Conservation (phyloP, 2,797 vertebrate genomes). For the Corythornis leucogaster region DNA sequence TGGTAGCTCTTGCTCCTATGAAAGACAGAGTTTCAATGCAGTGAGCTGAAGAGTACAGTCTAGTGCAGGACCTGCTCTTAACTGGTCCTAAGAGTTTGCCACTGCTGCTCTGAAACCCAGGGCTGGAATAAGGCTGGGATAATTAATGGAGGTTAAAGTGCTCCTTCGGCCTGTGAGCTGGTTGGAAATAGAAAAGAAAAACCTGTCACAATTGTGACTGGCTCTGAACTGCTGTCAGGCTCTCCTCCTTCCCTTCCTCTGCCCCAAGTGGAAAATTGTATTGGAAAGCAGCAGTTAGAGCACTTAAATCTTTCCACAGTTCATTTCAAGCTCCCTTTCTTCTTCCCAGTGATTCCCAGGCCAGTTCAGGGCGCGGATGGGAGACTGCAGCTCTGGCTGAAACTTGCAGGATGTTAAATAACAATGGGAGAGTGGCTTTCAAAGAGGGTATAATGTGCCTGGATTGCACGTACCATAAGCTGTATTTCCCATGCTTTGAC, state of each 20-base stretch:
- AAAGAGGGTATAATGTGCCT: constrained; percentile 19
- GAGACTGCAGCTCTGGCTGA: constrained; percentile 53
- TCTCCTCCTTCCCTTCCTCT: constrained; percentile 53
- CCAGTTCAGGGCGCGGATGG: constrained; percentile 49
- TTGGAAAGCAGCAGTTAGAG: constrained; percentile 62
- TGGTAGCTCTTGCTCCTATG: not conserved
- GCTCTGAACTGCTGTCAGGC: constrained; percentile 60
- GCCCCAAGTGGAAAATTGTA: constrained; percentile 70
- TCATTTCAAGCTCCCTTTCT: constrained; percentile 68
- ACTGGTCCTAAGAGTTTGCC: not conserved
- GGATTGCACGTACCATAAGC: constrained; percentile 32
- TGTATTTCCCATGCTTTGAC: constrained; percentile 28
- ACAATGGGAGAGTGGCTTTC: constrained; percentile 53
- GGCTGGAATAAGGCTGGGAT: constrained; percentile 7
- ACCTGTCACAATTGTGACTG: constrained; percentile 69
- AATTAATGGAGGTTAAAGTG: constrained; percentile 45
- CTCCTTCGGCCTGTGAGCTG: constrained; percentile 43
- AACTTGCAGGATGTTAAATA: constrained; percentile 61
- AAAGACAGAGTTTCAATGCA: not conserved
- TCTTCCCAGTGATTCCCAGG: constrained; percentile 64
- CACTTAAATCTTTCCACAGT: constrained; percentile 73
- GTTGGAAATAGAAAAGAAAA: constrained; percentile 67
- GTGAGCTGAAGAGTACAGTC: not conserved
- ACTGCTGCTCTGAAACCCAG: not conserved
- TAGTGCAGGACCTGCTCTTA: not conserved